Evolutionary conservation across 1,140 invertebrate genomes (phyloP).

Genomic region (Sitodiplosis mosellana): DNA sequence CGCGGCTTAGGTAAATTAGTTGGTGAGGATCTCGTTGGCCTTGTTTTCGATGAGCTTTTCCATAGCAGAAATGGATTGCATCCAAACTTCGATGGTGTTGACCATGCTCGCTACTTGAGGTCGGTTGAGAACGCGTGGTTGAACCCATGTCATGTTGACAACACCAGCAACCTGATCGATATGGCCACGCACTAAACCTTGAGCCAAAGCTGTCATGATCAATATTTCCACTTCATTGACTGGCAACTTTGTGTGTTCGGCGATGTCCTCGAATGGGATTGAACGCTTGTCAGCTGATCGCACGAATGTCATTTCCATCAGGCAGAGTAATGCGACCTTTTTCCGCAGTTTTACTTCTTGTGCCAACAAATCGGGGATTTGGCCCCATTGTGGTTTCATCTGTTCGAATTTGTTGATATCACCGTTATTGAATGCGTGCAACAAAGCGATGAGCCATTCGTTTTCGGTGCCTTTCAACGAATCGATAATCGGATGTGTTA

Average conservation of each 20-base stretch:
- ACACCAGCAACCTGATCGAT: constrained; percentile 80
- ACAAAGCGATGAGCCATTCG: constrained; percentile 75
- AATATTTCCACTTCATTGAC: constrained; percentile 80
- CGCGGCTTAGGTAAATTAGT: constrained; percentile 8
- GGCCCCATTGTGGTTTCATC: constrained; percentile 61
- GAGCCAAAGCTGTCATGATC: constrained; percentile 95
- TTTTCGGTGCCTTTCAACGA: constrained; percentile 65
- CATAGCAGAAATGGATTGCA: constrained; percentile 65
- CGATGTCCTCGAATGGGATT: constrained; percentile 82
- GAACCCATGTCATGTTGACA: constrained; percentile 76
- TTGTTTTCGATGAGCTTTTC: constrained; percentile 60
- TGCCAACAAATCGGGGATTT: constrained; percentile 69
- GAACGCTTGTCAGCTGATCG: constrained; percentile 50
- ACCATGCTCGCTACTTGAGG: constrained; percentile 61
- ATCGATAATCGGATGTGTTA: constrained; percentile 86
- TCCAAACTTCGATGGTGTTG: constrained; percentile 58
- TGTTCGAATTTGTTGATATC: constrained; percentile 73
- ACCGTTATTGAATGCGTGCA: constrained; percentile 85
- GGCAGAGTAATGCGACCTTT: constrained; percentile 86
- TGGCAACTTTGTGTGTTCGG: constrained; percentile 62
- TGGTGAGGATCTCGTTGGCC: constrained; percentile 66
- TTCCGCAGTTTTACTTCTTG: constrained; percentile 69
- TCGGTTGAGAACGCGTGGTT: constrained; percentile 72
- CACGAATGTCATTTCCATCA: constrained; percentile 88
- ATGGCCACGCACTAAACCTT: constrained; percentile 79